Conservation (phyloP, 2,888 invertebrate genomes). For the Morpho achilles region DNA sequence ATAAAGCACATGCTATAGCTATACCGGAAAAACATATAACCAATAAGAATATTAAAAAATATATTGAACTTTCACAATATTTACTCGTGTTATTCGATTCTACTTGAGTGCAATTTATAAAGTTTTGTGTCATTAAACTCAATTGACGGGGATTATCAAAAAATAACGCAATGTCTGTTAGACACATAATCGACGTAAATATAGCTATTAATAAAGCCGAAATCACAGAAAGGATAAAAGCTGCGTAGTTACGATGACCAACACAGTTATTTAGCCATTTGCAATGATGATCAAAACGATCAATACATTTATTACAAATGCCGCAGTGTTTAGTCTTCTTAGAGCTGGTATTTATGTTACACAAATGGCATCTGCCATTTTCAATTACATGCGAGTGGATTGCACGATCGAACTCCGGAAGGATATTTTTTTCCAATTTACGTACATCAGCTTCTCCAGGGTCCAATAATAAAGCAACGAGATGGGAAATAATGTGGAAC, state of each 20-base stretch:
- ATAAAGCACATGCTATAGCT: conserved; percentile 85
- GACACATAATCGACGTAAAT: conserved; percentile 83
- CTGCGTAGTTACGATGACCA: conserved; percentile 92
- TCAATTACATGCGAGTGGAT: conserved; percentile 97
- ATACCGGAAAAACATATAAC: conserved; percentile 85
- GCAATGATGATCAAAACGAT: conserved; percentile 97
- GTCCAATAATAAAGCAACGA: conserved; percentile 89
- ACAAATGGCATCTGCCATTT: conserved; percentile 95
- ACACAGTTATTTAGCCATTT: conserved; percentile 99
- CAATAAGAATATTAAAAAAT: conserved; percentile 60
- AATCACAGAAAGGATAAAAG: conserved; percentile 89
- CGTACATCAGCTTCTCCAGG: conserved; percentile 92
- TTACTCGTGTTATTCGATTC: conserved; percentile 19
- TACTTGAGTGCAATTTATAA: conserved; percentile 50
- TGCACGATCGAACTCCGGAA: conserved; percentile 91
- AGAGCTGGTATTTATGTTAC: conserved; percentile 88
- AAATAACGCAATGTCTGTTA: conserved; percentile 84
- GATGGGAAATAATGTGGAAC: conserved; percentile 86
- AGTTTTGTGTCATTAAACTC: conserved; percentile 76
- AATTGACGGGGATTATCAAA: conserved; percentile 79
- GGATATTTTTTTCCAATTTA: conserved; percentile 78
- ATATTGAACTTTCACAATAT: conserved; percentile 55
- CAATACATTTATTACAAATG: conserved; percentile 98
- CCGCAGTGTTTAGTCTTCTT: conserved; percentile 95
- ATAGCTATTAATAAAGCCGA: conserved; percentile 87